A percentile compares a stretch with the other conserved stretches of the same genome.
Conservation (phyloP, 2,888 invertebrate species). For the Drosophila cognata region DNA sequence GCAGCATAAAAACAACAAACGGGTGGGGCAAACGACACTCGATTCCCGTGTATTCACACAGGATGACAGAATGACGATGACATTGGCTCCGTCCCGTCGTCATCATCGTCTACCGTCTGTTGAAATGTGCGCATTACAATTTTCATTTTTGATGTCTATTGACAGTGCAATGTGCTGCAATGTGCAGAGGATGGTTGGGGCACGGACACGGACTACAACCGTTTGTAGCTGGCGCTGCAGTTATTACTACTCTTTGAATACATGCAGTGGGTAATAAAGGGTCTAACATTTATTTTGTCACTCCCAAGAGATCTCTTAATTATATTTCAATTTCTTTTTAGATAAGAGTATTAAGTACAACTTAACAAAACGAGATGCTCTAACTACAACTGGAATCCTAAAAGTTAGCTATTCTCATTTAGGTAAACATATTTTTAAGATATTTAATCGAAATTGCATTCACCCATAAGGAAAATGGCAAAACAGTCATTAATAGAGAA, state of each 20-base stretch:
- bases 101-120: conserved; percentile 36
- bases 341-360: neutral
- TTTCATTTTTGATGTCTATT: conserved; percentile 79
- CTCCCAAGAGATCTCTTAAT: neutral
- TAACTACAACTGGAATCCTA: neutral
- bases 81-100: conserved; percentile 32
- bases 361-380: neutral
- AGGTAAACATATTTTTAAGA: neutral
- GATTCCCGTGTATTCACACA: conserved; percentile 43
- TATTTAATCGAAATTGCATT: neutral
- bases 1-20: conserved; percentile 70
- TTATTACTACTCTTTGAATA: conserved; percentile 6
- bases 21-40: conserved; percentile 49
- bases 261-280: conserved; percentile 2
- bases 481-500: neutral
- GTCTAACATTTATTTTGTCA: conserved; percentile 12
- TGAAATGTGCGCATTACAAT: conserved; percentile 76
- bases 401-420: neutral
- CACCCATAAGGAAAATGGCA: neutral
- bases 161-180: conserved; percentile 53
- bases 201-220: conserved; percentile 18
- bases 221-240: conserved; percentile 32
- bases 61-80: conserved; percentile 58
- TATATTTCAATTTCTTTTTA: neutral
- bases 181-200: neutral